Percentiles rank a stretch among this genome's conserved stretches.
Conservation (phyloP, 2,888 invertebrate species). For the Hecatera dysodea region DNA sequence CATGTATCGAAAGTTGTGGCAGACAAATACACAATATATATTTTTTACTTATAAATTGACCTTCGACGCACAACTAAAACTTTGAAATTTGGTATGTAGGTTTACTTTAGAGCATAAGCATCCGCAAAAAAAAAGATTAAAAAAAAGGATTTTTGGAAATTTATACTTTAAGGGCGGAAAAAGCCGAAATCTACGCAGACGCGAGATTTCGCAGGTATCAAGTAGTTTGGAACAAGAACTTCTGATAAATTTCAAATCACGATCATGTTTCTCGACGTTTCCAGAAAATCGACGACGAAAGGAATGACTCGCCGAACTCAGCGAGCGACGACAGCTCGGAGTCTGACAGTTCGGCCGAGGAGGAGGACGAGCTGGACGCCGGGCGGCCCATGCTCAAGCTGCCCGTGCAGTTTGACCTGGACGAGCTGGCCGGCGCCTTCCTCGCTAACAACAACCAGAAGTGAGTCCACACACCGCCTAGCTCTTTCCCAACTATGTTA, state of each 20-base stretch:
- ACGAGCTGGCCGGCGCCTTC: conserved; percentile 94
- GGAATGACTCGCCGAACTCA: conserved; percentile 79
- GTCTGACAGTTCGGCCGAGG: conserved; percentile 91
- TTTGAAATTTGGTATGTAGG: no score
- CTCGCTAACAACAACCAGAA: conserved; percentile 93
- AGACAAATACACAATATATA: not conserved
- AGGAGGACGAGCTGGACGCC: conserved; percentile 91
- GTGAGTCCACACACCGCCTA: conserved; percentile 79
- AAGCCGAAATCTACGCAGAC: no score
- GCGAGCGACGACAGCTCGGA: conserved; percentile 88
- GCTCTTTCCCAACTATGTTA: no score
- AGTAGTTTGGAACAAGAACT: not conserved
- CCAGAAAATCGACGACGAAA: conserved; percentile 87
- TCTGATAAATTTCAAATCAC: not conserved
- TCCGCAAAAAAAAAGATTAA: no score
- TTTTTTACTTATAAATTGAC: no score
- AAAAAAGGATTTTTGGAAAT: no score
- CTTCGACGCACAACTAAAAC: no score
- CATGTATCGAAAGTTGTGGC: not conserved
- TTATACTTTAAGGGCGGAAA: no score
- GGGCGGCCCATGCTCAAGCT: conserved; percentile 92
- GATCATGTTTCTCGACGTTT: conserved; percentile 59
- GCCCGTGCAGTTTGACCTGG: conserved; percentile 95
- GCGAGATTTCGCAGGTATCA: no score
- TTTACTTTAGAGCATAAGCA: no score